These are phyloP conservation scores for Sebastes melanostomus DNA, from an alignment of 2,797 vertebrate genomes.

Conservation along the genomic window DNA sequence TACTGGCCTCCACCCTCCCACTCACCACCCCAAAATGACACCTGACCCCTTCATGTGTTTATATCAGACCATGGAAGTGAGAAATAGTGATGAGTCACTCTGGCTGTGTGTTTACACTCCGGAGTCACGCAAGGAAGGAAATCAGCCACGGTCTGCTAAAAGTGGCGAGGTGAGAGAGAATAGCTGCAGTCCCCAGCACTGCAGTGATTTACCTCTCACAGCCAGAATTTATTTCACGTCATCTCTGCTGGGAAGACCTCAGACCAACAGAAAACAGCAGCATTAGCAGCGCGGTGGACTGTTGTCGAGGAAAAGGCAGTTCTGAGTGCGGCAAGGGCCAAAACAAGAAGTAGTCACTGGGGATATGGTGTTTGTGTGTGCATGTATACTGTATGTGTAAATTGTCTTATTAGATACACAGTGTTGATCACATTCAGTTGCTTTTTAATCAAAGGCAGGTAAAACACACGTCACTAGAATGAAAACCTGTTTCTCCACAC, in stretches of 20 bases:
- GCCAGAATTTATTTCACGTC: conserved; percentile 55
- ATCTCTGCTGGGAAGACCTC: conserved; percentile 40
- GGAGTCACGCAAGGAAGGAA: conserved; percentile 86
- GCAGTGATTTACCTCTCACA: conserved; percentile 70
- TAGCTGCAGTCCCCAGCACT: conserved; percentile 64
- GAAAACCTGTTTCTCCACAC: neutral
- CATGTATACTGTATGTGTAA: neutral
- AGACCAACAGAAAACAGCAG: conserved; percentile 43
- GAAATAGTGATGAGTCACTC: conserved; percentile 84
- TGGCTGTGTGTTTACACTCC: conserved; percentile 80
- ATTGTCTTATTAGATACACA: neutral
- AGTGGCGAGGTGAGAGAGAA: conserved; percentile 79
- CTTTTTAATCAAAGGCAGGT: neutral
- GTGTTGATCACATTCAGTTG: neutral
- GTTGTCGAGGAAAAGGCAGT: conserved; percentile 9
- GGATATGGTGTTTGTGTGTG: neutral
- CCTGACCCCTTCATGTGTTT: conserved; percentile 80
- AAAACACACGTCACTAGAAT: neutral
- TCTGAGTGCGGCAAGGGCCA: neutral
- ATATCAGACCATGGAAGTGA: conserved; percentile 82
- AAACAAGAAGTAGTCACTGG: neutral
- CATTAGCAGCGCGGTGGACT: neutral
- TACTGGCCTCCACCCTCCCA: conserved; percentile 56
- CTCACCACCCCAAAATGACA: conserved; percentile 73
- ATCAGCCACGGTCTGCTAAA: conserved; percentile 83